These are phyloP conservation scores for Toxotes jaculatrix DNA, from an alignment of 2,113 vertebrate species.

Conservation along the genomic window DNA sequence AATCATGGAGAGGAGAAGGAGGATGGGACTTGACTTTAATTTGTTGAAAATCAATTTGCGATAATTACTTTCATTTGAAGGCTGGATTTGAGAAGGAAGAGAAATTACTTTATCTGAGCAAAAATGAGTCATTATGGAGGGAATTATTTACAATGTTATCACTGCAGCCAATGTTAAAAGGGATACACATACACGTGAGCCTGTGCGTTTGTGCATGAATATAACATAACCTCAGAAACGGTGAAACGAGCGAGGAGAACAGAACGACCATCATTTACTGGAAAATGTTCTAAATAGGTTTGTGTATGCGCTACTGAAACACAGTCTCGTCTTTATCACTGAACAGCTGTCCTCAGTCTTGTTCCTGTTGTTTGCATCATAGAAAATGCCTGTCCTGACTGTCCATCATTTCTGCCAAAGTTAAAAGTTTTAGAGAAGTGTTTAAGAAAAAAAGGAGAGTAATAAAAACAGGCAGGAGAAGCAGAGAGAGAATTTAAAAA, in stretches of 20 bases:
- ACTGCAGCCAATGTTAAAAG: constrained; percentile 4
- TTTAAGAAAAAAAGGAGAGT: not conserved
- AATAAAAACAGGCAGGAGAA: not conserved
- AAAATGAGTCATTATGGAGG: constrained; percentile 36
- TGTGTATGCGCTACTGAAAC: not conserved
- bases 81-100: constrained; percentile 55
- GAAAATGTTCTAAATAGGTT: not conserved
- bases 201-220: not conserved
- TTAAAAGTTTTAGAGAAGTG: not conserved
- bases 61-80: constrained; percentile 67
- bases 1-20: constrained; percentile 29
- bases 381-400: not conserved
- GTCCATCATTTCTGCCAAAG: not conserved
- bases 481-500: not conserved
- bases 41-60: constrained; percentile 66
- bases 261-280: not conserved
- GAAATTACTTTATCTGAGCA: constrained; percentile 44
- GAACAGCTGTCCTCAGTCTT: not conserved
- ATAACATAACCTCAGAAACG: not conserved
- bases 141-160: constrained; percentile 40
- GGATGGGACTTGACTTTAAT: constrained; percentile 52
- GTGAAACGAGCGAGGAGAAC: not conserved
- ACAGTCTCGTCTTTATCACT: not conserved
- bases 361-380: not conserved
- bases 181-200: not conserved